Percentiles rank a stretch among this genome's conserved stretches.
Evolutionary conservation across 1,140 invertebrate genomes (phyloP).

Genomic region (Sitophilus oryzae): DNA sequence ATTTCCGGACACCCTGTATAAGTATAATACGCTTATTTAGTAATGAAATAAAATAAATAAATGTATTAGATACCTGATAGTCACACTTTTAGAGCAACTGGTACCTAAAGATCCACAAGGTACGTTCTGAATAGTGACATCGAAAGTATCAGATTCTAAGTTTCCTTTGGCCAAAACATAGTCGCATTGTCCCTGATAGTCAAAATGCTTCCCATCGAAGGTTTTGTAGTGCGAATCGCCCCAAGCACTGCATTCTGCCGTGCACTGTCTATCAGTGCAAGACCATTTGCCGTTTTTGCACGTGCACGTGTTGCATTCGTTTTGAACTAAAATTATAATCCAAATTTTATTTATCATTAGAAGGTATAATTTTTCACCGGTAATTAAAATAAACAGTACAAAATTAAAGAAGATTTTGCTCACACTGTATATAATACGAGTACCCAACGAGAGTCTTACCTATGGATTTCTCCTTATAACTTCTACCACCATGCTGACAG

Average conservation of each 20-base stretch:
- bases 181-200: slow-evolving; percentile 84
- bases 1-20: too few relatives aligned
- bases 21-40: too few relatives aligned
- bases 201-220: slow-evolving; percentile 76
- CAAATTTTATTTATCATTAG: neutral
- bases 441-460: slow-evolving; percentile 4
- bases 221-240: slow-evolving; percentile 83
- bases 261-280: slow-evolving; percentile 58
- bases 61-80: slow-evolving; percentile 35
- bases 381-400: neutral
- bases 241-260: slow-evolving; percentile 71
- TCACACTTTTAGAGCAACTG: slow-evolving; percentile 80
- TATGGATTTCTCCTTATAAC: slow-evolving; percentile 68
- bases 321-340: slow-evolving; percentile 26
- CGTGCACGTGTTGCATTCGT: slow-evolving; percentile 45
- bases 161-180: slow-evolving; percentile 74
- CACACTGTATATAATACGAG: neutral
- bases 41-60: too few relatives aligned
- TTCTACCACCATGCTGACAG: slow-evolving; percentile 80
- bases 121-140: slow-evolving; percentile 65
- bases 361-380: too few relatives aligned
- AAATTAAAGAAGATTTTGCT: neutral
- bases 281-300: slow-evolving; percentile 64
- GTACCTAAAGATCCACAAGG: slow-evolving; percentile 80
- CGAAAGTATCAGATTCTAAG: slow-evolving; percentile 58